Evolutionary conservation across 2,797 vertebrate genomes (phyloP), one percentile per base, ranked within the genome.

Genomic region (Cynopterus sphinx): DNA sequence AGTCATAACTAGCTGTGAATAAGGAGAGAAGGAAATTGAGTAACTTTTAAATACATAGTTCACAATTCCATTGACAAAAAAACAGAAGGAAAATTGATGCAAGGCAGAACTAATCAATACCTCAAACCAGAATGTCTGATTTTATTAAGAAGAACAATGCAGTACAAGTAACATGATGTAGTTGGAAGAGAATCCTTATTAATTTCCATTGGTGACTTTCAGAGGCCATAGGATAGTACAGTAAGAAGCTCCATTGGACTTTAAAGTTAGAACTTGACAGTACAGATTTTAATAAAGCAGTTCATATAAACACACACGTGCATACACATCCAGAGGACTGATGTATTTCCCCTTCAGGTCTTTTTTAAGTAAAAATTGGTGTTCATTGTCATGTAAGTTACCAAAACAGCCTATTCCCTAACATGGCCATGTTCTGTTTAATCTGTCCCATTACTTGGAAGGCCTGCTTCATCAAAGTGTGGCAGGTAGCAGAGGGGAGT

Each of bases 281-380:
- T 63, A 0, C 49, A 22, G 8, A 91, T 41, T 85, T 67, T 96
- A 33, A 65, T 81, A 88, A 81, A 88, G 21, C 33, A 41, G 88
- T 93, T 91, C 59, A 55, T 46, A 53, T 71, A 51, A 87, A 81
- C 70, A 81, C 22, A 41, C 17, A 74, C 0, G 59, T 2, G 6
- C n/a, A n/a, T 3, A n/a, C 36, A 59, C 5, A 68, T 73, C 9
- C 39, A 81, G 53, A 85, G 36, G 22, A 88, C 46, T 77, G 26
- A 81, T 71, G 8, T 43, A 43, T 79, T 85, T 92, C 9, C 36
- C 67, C 73, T 85, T 81, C 61, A 75, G 53, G 16, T 31, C 65
- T 83, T 89, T 43, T 65, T 82, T 73, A 85, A 78, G 82, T 87
- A 77, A 90, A 96, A 93, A 68, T 21, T 87, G 75, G 68, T 84